A percentile compares a stretch with the other conserved stretches of the same genome.
These are phyloP conservation scores for Atopsyche davidsoni DNA, from an alignment of 1,140 invertebrate genomes.

Conservation along the genomic window DNA sequence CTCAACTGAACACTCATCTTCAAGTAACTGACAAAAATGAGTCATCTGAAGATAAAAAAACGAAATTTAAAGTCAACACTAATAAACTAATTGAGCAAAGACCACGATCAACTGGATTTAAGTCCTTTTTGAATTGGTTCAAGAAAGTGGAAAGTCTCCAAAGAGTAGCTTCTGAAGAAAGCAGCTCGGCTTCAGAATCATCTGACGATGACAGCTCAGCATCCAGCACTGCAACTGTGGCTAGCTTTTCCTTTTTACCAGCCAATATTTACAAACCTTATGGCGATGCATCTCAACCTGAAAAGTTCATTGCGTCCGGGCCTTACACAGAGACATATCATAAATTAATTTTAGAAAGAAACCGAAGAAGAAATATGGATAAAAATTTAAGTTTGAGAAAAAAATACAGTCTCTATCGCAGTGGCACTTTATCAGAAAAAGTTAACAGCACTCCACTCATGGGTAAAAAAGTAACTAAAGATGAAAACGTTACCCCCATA, in stretches of 20 bases:
- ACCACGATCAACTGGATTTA: slow-evolving; percentile 28
- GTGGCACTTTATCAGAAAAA: slow-evolving; percentile 38
- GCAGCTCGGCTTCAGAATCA: slow-evolving; percentile 23
- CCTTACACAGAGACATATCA: slow-evolving; percentile 56
- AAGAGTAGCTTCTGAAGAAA: slow-evolving; percentile 10
- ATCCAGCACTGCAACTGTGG: slow-evolving; percentile 62
- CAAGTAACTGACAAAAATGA: no score
- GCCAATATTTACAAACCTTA: slow-evolving; percentile 47
- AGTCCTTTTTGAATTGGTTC: slow-evolving; percentile 30
- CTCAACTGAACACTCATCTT: no score
- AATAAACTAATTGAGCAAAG: slow-evolving; percentile 26
- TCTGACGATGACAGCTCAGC: slow-evolving; percentile 36
- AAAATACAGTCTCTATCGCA: slow-evolving; percentile 56
- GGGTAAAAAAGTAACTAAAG: slow-evolving; percentile 6
- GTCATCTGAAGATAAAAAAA: slow-evolving; percentile 12
- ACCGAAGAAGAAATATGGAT: slow-evolving; percentile 48
- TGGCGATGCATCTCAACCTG: slow-evolving; percentile 33
- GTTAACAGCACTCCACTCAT: slow-evolving; percentile 2
- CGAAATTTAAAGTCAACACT: slow-evolving; percentile 19
- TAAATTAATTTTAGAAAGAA: slow-evolving; percentile 54
- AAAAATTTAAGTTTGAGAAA: slow-evolving; percentile 53
- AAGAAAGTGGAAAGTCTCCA: slow-evolving; percentile 29
- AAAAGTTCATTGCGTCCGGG: slow-evolving; percentile 42
- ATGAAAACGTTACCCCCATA: slow-evolving; percentile 32
- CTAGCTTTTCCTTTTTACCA: slow-evolving; percentile 64